Evolutionary conservation across 2,113 vertebrate genomes (phyloP).

Genomic region (Capreolus pygargus): DNA sequence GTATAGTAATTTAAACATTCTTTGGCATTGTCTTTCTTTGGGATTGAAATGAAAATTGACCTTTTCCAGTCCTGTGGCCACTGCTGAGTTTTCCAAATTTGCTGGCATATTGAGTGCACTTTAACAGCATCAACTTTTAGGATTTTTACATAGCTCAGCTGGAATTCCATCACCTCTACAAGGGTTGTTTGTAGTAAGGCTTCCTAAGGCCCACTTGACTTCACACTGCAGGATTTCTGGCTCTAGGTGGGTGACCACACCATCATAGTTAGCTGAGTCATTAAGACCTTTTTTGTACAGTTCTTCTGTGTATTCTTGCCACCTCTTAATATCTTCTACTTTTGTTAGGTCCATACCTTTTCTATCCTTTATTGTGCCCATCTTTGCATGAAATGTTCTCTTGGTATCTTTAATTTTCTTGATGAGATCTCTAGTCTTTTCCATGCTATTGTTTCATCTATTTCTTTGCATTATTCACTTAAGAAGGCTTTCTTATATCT

Average conservation of each 20-base stretch:
- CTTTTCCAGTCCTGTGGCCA: not conserved
- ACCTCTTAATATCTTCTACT: not conserved
- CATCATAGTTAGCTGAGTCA: not conserved
- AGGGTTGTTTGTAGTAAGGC: not conserved
- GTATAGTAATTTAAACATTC: not conserved
- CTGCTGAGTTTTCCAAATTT: not conserved
- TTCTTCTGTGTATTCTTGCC: not conserved
- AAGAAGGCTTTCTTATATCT: not conserved
- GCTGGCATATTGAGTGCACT: not conserved
- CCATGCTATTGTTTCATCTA: not conserved
- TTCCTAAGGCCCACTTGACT: not conserved
- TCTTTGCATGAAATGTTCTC: not conserved
- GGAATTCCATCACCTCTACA: not conserved
- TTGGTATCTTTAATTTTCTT: not conserved
- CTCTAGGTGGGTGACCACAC: not conserved
- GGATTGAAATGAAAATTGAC: not conserved
- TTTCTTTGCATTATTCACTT: not conserved
- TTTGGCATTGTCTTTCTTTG: not conserved
- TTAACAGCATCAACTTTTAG: not conserved
- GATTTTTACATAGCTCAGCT: not conserved
- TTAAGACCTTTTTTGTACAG: not conserved
- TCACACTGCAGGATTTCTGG: not conserved
- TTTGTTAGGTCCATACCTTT: not conserved
- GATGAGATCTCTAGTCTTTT: not conserved
- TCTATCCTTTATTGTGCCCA: not conserved